Base-by-base conservation (phyloP, 1,140 invertebrate species). In the Glossosoma conforme region DNA sequence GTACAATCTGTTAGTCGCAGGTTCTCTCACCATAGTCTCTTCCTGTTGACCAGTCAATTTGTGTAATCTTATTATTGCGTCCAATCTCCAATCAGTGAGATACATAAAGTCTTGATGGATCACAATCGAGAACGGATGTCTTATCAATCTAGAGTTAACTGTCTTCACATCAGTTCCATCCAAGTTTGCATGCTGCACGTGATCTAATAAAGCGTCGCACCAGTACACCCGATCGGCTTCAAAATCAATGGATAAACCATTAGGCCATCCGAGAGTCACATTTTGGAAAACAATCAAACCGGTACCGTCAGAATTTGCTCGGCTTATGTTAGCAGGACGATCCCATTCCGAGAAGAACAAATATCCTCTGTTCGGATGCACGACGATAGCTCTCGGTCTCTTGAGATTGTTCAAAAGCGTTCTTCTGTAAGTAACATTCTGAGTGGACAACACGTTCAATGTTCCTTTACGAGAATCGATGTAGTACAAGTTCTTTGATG, bases 301-400 rank as follows among this genome's bases (percentile, higher is more conserved):
- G 1, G 80, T 84, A 0, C 93, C 94, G 65, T 98, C 94, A 0
- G 91, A 84, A 51, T 89, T 84, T 0, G 91, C 90, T 56, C 93
- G 74, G 42, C 91, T 94, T 25, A 98, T 97, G 62, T 96, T 97
- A 0, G 94, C 94, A 0, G 94, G 94, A 11, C 94, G 77, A 65
- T 97, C 93, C 89, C 93, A 96, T 67, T 97, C 93, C 0, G 93
- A 95, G 70, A 93, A 98, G 72, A 95, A 97, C 35, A 94, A 86
- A 60, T 76, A 93, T 41, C 95, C 96, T 64, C 86, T 86, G 60
- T 97, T 93, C 0, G 96, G 94, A 75, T 98, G 93, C 0, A 97
- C 89, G 0, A 97, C 94, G 47, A 99, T 94, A 8, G 93, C 94
- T 56, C 95, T 75, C 0, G 95, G 94, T 56, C 93, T 75, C 68